Evolutionary conservation across 2,888 invertebrate species (phyloP).

Genomic region (Pollenia griseotomentosa): DNA sequence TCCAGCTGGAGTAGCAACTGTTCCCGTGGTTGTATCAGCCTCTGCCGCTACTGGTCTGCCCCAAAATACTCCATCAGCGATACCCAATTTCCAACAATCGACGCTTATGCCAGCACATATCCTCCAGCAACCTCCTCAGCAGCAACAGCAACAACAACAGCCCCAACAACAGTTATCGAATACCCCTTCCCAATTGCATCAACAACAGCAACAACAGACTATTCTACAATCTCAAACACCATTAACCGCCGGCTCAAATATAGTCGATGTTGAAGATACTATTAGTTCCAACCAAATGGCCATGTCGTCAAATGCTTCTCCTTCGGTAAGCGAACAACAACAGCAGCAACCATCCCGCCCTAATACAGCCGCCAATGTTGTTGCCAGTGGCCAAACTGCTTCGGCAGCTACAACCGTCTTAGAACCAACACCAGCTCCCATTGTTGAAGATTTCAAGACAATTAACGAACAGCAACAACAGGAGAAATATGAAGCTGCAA

Average conservation of each 20-base stretch:
- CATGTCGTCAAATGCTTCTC: conserved; percentile 42
- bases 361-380: conserved; percentile 75
- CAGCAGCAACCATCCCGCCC: conserved; percentile 64
- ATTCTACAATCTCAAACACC: conserved; percentile 64
- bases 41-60: conserved; percentile 59
- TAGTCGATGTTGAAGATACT: conserved; percentile 67
- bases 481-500: conserved; percentile 83
- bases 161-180: conserved; percentile 68
- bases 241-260: conserved; percentile 48
- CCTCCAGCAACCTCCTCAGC: conserved; percentile 70
- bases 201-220: conserved; percentile 68
- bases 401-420: conserved; percentile 52
- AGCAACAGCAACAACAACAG: conserved; percentile 61
- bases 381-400: conserved; percentile 74
- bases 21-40: conserved; percentile 69
- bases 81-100: conserved; percentile 79
- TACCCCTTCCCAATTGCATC: conserved; percentile 70
- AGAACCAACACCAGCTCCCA: conserved; percentile 75
- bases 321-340: conserved; percentile 36
- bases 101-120: conserved; percentile 77
- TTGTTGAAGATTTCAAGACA: conserved; percentile 80
- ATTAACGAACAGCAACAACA: conserved; percentile 82
- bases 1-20: conserved; percentile 72
- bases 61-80: conserved; percentile 73
- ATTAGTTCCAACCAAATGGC: conserved; percentile 51